Conservation (phyloP, 2,888 invertebrate species). For the Lycaena phlaeas region DNA sequence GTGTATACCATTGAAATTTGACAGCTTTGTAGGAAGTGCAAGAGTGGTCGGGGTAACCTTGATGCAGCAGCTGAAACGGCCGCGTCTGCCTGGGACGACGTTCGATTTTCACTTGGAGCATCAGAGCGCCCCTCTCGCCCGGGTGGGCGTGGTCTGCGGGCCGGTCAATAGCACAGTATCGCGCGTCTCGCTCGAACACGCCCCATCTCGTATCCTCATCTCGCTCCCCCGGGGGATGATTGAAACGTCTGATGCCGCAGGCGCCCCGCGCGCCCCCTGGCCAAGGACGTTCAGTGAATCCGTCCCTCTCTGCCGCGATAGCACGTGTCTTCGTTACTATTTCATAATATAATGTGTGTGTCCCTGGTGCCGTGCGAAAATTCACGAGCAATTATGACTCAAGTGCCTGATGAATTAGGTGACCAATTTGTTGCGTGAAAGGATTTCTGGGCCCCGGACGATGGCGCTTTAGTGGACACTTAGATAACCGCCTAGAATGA, state of each 20-base stretch:
- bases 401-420: constrained; percentile 67
- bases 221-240: constrained; percentile 64
- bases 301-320: constrained; percentile 72
- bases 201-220: constrained; percentile 31
- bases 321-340: constrained; percentile 71
- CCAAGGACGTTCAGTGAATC: constrained; percentile 74
- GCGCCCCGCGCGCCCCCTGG: constrained; percentile 68
- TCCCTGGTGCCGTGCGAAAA: constrained; percentile 65
- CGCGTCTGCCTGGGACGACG: constrained; percentile 69
- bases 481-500: constrained; percentile 55
- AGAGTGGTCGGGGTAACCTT: constrained; percentile 53
- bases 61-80: constrained; percentile 53
- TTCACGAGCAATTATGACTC: constrained; percentile 69
- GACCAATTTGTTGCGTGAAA: constrained; percentile 63
- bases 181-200: constrained; percentile 43
- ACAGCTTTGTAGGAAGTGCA: constrained; percentile 40
- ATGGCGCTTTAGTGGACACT: constrained; percentile 52
- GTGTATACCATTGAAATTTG: no score
- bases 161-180: constrained; percentile 71
- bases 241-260: constrained; percentile 73
- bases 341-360: constrained; percentile 70
- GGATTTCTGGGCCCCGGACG: constrained; percentile 50
- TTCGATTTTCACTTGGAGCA: constrained; percentile 72
- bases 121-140: constrained; percentile 64
- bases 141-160: constrained; percentile 69